phyloP scores from a whole-genome alignment of 2,888 invertebrate genomes.

The Autographa gamma region DNA sequence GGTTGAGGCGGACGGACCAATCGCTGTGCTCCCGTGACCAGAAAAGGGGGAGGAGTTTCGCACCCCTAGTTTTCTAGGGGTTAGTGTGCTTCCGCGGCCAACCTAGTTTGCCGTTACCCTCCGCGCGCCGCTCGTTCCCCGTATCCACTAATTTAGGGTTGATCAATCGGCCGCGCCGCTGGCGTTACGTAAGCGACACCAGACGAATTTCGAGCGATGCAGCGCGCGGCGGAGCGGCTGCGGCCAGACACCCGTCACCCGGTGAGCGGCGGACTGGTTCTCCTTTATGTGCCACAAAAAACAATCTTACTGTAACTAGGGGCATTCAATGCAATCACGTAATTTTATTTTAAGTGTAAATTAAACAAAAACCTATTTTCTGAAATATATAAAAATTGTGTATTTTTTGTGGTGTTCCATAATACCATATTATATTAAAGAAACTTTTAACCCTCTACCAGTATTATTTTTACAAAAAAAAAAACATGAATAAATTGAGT shows the following conservation, averaged over 20 bases:
- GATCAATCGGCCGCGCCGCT: slow-evolving; percentile 84
- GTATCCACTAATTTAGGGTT: slow-evolving; percentile 87
- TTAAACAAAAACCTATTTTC: not conserved
- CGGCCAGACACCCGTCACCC: slow-evolving; percentile 23
- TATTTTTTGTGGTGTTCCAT: no score
- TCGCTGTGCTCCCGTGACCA: slow-evolving; percentile 88
- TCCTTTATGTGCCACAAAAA: slow-evolving; percentile 10
- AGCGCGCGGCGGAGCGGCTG: slow-evolving; percentile 38
- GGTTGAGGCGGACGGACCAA: slow-evolving; percentile 85
- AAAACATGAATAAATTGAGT: no score
- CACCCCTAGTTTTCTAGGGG: slow-evolving; percentile 90
- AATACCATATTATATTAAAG: no score
- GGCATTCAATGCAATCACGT: not conserved
- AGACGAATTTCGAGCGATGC: slow-evolving; percentile 68
- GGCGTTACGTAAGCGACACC: slow-evolving; percentile 81
- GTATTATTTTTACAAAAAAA: no score
- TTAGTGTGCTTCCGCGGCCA: slow-evolving; percentile 89
- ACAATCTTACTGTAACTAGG: not conserved
- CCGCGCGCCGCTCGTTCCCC: slow-evolving; percentile 78
- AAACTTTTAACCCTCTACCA: no score
- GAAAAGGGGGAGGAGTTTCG: slow-evolving; percentile 89
- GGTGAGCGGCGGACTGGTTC: slow-evolving; percentile 19
- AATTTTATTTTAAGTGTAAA: not conserved
- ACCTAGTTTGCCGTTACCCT: slow-evolving; percentile 86
- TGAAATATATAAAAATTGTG: no score